Evolutionary conservation across 2,113 vertebrate genomes (phyloP).

Genomic region (Castor canadensis): DNA sequence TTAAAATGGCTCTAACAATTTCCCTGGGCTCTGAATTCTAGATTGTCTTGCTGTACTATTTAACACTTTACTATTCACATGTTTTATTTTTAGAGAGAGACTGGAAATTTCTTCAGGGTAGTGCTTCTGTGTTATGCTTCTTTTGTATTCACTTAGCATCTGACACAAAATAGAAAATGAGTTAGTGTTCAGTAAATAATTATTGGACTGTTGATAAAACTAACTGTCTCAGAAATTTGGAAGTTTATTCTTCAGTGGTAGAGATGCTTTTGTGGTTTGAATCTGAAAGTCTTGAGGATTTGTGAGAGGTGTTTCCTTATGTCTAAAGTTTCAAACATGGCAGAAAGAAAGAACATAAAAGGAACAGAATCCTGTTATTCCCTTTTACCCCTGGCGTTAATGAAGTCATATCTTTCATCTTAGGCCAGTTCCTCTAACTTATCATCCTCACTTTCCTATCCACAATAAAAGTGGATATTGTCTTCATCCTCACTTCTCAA

Average conservation of each 20-base stretch:
- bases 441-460: not conserved
- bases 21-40: slow-evolving; percentile 32
- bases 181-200: not conserved
- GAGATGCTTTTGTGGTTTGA: not conserved
- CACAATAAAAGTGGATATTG: not conserved
- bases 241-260: not conserved
- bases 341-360: not conserved
- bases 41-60: not conserved
- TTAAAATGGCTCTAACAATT: slow-evolving; percentile 34
- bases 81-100: slow-evolving; percentile 29
- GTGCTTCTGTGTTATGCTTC: not conserved
- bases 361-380: not conserved
- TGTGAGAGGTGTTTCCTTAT: not conserved
- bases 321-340: not conserved
- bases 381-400: not conserved
- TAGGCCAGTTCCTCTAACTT: not conserved
- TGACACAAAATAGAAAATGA: not conserved
- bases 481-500: not conserved
- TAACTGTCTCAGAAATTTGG: not conserved
- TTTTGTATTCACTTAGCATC: not conserved
- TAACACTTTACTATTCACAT: not conserved
- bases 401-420: not conserved
- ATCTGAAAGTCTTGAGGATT: not conserved
- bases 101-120: not conserved
- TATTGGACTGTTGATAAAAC: not conserved